phyloP scores from a whole-genome alignment of 2,797 vertebrate genomes.

The Anguilla megastoma region DNA sequence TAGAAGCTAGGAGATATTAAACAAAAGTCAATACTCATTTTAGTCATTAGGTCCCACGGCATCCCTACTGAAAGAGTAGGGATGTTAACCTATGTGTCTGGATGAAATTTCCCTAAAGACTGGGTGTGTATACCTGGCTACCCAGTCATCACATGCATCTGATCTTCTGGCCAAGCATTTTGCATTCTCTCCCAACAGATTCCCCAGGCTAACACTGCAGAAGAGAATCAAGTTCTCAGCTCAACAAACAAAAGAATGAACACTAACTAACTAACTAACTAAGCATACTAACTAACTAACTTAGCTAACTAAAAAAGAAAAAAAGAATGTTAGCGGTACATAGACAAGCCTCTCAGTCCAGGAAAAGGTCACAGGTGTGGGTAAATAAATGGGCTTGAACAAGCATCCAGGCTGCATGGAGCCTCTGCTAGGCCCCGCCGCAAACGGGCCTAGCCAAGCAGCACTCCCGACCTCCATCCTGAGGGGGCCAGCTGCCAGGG shows the following conservation, averaged over 20 bases:
- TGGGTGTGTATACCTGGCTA: neutral
- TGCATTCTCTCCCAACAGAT: neutral
- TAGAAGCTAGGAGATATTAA: neutral
- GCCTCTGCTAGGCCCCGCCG: neutral
- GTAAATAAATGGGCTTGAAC: neutral
- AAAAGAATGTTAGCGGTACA: no score
- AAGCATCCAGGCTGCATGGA: neutral
- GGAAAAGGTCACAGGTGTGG: neutral
- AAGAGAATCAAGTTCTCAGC: neutral
- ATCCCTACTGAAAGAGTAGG: neutral
- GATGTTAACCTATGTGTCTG: neutral
- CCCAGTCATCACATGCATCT: neutral
- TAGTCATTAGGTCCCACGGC: neutral
- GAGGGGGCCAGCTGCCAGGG: slow-evolving; percentile 60
- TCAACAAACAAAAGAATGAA: neutral
- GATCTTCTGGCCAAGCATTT: neutral
- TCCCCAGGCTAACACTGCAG: neutral
- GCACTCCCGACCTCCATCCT: neutral
- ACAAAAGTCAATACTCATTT: neutral
- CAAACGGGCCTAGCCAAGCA: neutral
- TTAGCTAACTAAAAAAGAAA: neutral
- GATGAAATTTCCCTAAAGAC: neutral
- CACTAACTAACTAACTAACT: no score
- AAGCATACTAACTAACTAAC: no score
- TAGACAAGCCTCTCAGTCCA: neutral